Evolutionary conservation across 2,888 invertebrate genomes (phyloP).

Genomic region (Bembecia ichneumoniformis): DNA sequence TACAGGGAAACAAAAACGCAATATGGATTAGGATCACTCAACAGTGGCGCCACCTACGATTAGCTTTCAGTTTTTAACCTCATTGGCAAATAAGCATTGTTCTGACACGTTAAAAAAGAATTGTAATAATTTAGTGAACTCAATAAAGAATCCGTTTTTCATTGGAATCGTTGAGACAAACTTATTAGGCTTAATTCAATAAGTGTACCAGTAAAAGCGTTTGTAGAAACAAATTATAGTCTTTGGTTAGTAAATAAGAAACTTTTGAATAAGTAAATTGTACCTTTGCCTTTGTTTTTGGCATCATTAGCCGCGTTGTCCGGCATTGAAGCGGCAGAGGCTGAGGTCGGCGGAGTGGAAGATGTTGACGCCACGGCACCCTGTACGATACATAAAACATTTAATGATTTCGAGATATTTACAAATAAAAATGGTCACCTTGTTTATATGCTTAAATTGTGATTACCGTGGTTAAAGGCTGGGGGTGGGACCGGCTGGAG

Average conservation of each 20-base stretch:
- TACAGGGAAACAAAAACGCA: too few relatives aligned
- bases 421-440: background rate
- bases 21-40: too few relatives aligned
- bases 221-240: background rate
- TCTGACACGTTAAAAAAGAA: too few relatives aligned
- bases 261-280: background rate
- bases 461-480: constrained; percentile 58
- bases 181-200: too few relatives aligned
- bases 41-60: too few relatives aligned
- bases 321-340: constrained; percentile 56
- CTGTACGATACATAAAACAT: constrained; percentile 20
- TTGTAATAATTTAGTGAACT: too few relatives aligned
- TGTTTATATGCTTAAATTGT: background rate
- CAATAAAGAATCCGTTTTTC: too few relatives aligned
- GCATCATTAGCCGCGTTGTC: constrained; percentile 57
- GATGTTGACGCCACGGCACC: constrained; percentile 68
- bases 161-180: too few relatives aligned
- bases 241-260: too few relatives aligned
- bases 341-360: constrained; percentile 59
- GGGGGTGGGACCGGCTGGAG: constrained; percentile 67
- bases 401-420: background rate
- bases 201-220: too few relatives aligned
- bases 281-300: constrained; percentile 64
- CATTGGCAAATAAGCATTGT: too few relatives aligned
- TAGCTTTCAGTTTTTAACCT: too few relatives aligned